phyloP scores from a whole-genome alignment of 2,888 invertebrate genomes.

The Keiferia lycopersicella region DNA sequence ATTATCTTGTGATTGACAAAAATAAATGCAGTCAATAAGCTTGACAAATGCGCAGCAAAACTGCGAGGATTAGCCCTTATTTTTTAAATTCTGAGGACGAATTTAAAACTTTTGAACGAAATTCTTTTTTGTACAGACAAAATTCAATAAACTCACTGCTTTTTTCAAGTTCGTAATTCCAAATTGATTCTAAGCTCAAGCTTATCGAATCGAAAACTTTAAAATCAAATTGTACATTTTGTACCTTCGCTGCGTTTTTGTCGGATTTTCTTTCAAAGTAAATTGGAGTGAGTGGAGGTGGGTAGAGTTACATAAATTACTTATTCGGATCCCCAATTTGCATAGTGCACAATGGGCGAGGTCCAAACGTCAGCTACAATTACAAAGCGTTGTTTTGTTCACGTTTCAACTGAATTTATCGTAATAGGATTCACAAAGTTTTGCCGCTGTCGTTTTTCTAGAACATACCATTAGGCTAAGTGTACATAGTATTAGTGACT shows the following conservation, averaged over 20 bases:
- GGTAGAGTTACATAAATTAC: conserved; percentile 15
- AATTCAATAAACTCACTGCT: neutral
- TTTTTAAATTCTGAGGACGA: neutral
- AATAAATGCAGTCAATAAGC: no score
- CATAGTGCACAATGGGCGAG: conserved; percentile 22
- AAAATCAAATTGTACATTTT: no score
- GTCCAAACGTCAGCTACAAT: conserved; percentile 17
- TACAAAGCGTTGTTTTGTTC: conserved; percentile 16
- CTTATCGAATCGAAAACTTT: neutral
- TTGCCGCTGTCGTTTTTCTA: neutral
- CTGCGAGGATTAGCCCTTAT: no score
- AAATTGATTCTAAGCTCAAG: neutral
- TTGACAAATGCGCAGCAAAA: no score
- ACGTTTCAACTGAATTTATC: conserved; percentile 23
- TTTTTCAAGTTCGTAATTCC: neutral
- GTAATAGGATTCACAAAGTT: conserved; percentile 21
- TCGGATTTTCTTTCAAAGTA: neutral
- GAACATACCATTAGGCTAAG: neutral
- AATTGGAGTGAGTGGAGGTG: conserved; percentile 10
- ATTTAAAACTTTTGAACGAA: neutral
- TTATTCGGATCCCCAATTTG: conserved; percentile 21
- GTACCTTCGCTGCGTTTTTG: neutral
- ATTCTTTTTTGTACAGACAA: neutral
- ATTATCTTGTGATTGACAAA: no score
- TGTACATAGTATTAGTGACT: neutral